Conservation (phyloP, 1,140 invertebrate species). For the Lysiphlebus fabarum region DNA sequence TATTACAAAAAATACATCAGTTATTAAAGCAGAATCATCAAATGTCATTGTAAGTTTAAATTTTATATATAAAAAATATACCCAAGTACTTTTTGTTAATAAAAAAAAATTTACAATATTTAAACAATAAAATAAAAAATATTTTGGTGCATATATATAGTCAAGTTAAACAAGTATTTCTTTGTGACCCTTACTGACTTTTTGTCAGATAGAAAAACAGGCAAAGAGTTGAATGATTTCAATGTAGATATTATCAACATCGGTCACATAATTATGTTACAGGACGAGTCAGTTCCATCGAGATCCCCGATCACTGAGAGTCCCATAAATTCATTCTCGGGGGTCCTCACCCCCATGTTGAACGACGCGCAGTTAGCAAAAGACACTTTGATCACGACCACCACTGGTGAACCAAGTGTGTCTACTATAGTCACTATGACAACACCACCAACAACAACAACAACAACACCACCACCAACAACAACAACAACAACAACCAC, state of each 20-base stretch:
- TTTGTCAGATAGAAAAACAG: neutral
- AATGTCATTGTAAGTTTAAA: constrained; percentile 42
- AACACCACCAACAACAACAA: constrained; percentile 14
- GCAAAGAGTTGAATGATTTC: constrained; percentile 23
- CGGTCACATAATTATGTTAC: constrained; percentile 30
- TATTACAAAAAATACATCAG: constrained; percentile 42
- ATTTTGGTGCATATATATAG: too few relatives aligned
- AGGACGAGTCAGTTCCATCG: constrained; percentile 41
- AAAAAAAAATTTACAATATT: too few relatives aligned
- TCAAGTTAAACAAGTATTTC: too few relatives aligned
- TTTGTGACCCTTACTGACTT: too few relatives aligned
- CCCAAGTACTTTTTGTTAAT: too few relatives aligned
- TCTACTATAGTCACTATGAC: constrained; percentile 18
- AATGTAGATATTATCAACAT: constrained; percentile 30
- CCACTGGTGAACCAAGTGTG: constrained; percentile 16
- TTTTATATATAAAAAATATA: too few relatives aligned
- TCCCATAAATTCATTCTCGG: constrained; percentile 39
- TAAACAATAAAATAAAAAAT: too few relatives aligned
- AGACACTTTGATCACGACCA: constrained; percentile 26
- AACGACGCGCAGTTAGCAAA: constrained; percentile 17
- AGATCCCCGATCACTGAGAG: constrained; percentile 29
- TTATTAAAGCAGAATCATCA: constrained; percentile 43
- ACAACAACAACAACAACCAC: constrained; percentile 21
- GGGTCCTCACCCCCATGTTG: constrained; percentile 41
- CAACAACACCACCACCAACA: constrained; percentile 21